Conservation (phyloP, 1,140 invertebrate genomes). For the Diabrotica virgifera region DNA sequence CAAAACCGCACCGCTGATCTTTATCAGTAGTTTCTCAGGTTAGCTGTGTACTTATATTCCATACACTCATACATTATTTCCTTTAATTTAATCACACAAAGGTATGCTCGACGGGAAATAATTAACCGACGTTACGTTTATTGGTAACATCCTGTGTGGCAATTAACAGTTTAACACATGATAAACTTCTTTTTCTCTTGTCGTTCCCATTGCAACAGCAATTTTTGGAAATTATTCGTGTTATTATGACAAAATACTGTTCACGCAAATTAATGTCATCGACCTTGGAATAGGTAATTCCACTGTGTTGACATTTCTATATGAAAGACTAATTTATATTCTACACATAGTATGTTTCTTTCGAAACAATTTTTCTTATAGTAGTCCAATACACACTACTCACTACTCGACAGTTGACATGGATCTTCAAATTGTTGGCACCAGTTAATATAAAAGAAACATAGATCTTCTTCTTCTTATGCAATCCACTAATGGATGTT, state of each 20-base stretch:
- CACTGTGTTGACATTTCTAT: too few relatives aligned
- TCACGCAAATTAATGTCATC: not conserved
- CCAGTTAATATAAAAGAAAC: too few relatives aligned
- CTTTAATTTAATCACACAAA: constrained; percentile 23
- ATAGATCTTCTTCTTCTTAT: too few relatives aligned
- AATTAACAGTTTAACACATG: constrained; percentile 20
- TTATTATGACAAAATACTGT: not conserved
- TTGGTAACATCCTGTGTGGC: constrained; percentile 33
- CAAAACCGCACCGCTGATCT: not conserved
- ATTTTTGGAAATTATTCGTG: constrained; percentile 7
- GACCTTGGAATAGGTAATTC: too few relatives aligned
- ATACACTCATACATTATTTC: constrained; percentile 9
- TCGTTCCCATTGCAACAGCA: not conserved
- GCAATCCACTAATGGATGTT: too few relatives aligned
- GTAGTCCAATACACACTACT: too few relatives aligned
- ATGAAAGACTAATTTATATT: too few relatives aligned
- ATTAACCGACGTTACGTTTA: constrained; percentile 36
- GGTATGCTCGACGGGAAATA: constrained; percentile 31
- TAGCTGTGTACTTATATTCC: constrained; percentile 2
- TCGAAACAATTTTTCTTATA: too few relatives aligned
- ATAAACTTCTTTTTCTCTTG: constrained; percentile 7
- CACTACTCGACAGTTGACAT: too few relatives aligned
- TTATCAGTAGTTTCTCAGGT: constrained; percentile 10
- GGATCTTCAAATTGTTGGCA: too few relatives aligned
- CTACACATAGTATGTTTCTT: too few relatives aligned